Conservation (phyloP, 2,797 vertebrate species). For the Sebastes cheni region DNA sequence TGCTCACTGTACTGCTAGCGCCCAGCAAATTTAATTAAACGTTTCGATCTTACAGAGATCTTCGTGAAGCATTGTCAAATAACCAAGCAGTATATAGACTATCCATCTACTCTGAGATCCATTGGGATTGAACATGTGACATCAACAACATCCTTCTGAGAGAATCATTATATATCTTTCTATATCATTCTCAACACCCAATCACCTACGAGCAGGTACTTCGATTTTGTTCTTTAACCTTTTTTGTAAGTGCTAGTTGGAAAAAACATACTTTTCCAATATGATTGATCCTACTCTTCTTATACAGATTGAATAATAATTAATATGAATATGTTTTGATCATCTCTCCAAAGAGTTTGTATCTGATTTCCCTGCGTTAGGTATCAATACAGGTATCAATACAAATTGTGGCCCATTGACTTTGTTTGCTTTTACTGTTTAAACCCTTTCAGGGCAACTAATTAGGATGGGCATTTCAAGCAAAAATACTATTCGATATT, state of each 20-base stretch:
- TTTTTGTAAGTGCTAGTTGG: no score
- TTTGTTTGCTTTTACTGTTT: no score
- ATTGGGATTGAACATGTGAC: background rate
- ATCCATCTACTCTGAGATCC: background rate
- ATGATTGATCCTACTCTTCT: no score
- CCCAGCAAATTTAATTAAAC: background rate
- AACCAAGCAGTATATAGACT: background rate
- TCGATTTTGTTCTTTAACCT: background rate
- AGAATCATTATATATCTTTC: background rate
- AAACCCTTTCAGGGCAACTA: no score
- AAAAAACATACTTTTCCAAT: no score
- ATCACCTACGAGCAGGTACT: no score
- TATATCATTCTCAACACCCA: background rate
- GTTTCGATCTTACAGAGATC: background rate
- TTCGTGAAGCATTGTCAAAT: background rate
- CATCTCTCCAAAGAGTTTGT: no score
- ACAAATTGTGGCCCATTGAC: no score
- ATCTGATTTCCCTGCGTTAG: background rate
- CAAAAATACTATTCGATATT: no score
- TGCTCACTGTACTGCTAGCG: background rate
- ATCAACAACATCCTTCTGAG: background rate
- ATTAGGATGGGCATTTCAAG: no score
- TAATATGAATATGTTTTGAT: no score
- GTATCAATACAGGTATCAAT: background rate
- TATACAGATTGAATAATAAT: no score